Evolutionary conservation across 2,888 invertebrate genomes (phyloP).

Genomic region (Latrodectus elegans): DNA sequence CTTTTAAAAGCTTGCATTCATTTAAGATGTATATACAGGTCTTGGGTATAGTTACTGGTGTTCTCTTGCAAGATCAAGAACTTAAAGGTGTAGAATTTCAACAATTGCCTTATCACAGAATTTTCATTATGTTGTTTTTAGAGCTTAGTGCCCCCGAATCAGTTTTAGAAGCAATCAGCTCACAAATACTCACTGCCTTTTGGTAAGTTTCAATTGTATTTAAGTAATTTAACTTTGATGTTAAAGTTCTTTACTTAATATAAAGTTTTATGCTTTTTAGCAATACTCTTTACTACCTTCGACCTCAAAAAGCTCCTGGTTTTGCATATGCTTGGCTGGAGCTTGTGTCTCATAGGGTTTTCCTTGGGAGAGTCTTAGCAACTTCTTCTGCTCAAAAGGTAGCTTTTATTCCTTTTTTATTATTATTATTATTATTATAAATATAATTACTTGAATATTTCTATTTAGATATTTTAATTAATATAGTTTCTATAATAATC

Average conservation of each 20-base stretch:
- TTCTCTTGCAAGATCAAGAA: slow-evolving; percentile 96
- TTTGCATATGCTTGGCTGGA: slow-evolving; percentile 99
- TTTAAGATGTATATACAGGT: slow-evolving; percentile 71
- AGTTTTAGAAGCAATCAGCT: slow-evolving; percentile 94
- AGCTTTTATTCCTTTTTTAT: slow-evolving; percentile 55
- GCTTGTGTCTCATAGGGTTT: slow-evolving; percentile 95
- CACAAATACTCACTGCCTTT: slow-evolving; percentile 94
- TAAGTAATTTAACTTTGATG: neutral
- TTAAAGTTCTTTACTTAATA: neutral
- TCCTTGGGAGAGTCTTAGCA: slow-evolving; percentile 93
- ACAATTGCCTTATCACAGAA: slow-evolving; percentile 97
- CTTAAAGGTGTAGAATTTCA: slow-evolving; percentile 92
- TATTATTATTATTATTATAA: too few species aligned
- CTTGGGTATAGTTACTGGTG: slow-evolving; percentile 95
- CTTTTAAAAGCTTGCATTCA: too few species aligned
- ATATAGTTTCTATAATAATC: too few species aligned
- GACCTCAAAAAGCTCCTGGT: slow-evolving; percentile 94
- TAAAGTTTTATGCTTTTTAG: slow-evolving; percentile 71
- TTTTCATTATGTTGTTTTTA: slow-evolving; percentile 96
- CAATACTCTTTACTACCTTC: slow-evolving; percentile 93
- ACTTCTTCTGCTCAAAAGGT: slow-evolving; percentile 92
- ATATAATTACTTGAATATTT: too few species aligned
- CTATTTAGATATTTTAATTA: too few species aligned
- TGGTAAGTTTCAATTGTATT: slow-evolving; percentile 77
- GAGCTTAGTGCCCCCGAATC: slow-evolving; percentile 96